Evolutionary conservation across 1,140 invertebrate species (phyloP), one percentile per base, ranked within the genome.

Genomic region (Lordiphosa stackelbergi): DNA sequence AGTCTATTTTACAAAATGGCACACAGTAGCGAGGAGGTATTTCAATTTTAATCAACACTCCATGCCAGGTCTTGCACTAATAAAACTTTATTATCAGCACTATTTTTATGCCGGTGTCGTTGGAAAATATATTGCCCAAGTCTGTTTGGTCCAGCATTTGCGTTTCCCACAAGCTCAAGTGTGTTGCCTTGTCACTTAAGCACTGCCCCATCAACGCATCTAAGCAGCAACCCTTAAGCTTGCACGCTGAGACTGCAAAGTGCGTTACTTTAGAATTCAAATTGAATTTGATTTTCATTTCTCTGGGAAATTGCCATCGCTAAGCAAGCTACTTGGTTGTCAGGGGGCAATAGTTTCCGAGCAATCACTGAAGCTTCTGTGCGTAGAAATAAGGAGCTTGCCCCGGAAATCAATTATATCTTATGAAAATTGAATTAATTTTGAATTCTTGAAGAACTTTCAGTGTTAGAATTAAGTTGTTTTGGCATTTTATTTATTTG

Each of bases 11-110:
- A 24, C 22, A 5, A 24, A 24, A 5, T 45, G 19, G 46, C 36
- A 7, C 46, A 46, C 6, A 53, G 12, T 37, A 42, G 22, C 47
- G 28, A 31, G 28, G 12, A 54, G 36, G 38, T 42, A 58, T 58
- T 59, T 66, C 64, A 31, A 66, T 66, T 66, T 58, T 58, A 66
- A 66, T 68, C 54, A 68, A 66, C 28, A 31, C 28, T 31, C 28
- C 47, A 46, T 64, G 61, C 40, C 61, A 64, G 35, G 34, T n/a
- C 35, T 47, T 9, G 48, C 34, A 28, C 8, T 47, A 52, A 68
- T 68, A 58, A 53, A 68, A 68, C 31, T 68, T 59, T 68, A 59
- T 66, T 59, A 51, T 31, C 4, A 37, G 22, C 5, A 6, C 34
- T 19, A 36, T 31, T 10, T 66, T 31, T 31, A 36, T 35, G 51